Conservation (phyloP, 2,888 invertebrate genomes). For the Phania funesta region DNA sequence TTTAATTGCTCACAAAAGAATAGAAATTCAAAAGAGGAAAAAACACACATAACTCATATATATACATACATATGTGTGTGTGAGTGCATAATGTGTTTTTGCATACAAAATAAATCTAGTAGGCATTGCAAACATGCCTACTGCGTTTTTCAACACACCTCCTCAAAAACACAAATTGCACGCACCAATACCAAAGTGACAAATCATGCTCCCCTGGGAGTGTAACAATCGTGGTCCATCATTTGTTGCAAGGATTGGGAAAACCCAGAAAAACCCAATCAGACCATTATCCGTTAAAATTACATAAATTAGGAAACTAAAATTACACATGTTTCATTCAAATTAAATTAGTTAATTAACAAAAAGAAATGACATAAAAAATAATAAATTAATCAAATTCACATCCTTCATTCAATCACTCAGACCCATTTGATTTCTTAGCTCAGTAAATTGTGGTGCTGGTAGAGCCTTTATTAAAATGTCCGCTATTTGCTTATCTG, state of each 20-base stretch:
- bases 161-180: not conserved
- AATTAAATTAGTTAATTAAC: not conserved
- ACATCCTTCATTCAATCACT: not conserved
- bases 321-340: not conserved
- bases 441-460: slow-evolving; percentile 25
- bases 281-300: not conserved
- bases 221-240: slow-evolving; percentile 14
- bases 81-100: too few species aligned
- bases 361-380: not conserved
- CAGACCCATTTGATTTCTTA: slow-evolving; percentile 33
- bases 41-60: too few species aligned
- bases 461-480: slow-evolving; percentile 59
- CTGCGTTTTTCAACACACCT: not conserved
- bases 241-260: slow-evolving; percentile 40
- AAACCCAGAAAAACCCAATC: slow-evolving; percentile 44
- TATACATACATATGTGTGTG: too few species aligned
- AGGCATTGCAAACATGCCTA: too few species aligned
- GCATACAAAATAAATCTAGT: too few species aligned
- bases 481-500: slow-evolving; percentile 59
- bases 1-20: too few species aligned
- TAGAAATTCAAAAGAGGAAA: too few species aligned
- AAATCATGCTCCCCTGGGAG: not conserved
- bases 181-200: not conserved
- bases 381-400: not conserved
- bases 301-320: not conserved